Evolutionary conservation across 2,113 vertebrate genomes (phyloP), one percentile per base, ranked within the genome.

Genomic region (Merops nubicus): DNA sequence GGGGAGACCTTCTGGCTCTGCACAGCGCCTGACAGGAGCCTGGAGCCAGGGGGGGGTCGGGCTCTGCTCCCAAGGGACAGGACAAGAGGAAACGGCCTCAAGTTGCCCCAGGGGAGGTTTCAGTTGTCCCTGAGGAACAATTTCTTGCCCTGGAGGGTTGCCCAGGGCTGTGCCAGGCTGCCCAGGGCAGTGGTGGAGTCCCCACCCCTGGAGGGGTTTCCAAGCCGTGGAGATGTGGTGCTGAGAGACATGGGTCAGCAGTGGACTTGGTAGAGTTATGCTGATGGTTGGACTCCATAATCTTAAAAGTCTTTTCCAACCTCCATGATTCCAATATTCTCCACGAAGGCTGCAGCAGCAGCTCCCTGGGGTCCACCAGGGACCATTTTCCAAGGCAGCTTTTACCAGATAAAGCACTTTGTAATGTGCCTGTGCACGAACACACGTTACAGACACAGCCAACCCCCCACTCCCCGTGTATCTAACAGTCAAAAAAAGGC

Each of bases 331-430:
- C 57, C n/a, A n/a, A n/a, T n/a, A n/a, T n/a, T n/a, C n/a, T n/a
- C n/a, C n/a, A n/a, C n/a, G n/a, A n/a, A 87, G 88, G 95, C 72
- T 34, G 86, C 77, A 69, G 77, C 29, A 69, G 59, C 4, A 65
- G 93, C 90, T 89, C 93, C 77, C 74, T 54, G 82, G 64, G 89
- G 56, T 9, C 81, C 91, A 51, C 59, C 62, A 67, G n/a, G n/a
- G n/a, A n/a, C n/a, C n/a, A n/a, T n/a, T 85, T 68, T 63, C 23
- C 88, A 92, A 90, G 92, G 95, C 8, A 48, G 72, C 36, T 95
- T 88, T 75, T 54, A 79, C 63, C 62, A 53, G 43, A 89, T 94
- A 97, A 91, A 70, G 94, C 95, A 96, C 93, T 95, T 91, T 23
- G 2, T 68, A 79, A 54, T 2, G 28, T 70, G 87, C 22, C 90